Base-by-base conservation (phyloP, 2,113 vertebrate genomes). In the Pseudorhombus dupliciocellatus region DNA sequence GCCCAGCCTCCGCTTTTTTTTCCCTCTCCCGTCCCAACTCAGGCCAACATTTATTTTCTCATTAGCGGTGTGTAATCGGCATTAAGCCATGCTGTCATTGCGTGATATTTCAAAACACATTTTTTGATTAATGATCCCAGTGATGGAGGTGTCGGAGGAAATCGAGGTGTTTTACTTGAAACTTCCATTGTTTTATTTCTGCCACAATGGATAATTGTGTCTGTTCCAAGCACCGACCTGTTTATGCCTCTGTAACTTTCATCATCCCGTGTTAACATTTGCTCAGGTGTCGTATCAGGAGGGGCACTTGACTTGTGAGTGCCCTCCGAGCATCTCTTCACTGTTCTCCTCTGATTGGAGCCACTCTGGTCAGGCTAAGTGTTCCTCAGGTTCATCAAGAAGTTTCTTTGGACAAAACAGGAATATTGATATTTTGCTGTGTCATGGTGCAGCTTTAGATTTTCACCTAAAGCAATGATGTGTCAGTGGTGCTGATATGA, bases 41-140 rank as follows among this genome's bases (percentile, higher is more conserved):
- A 52, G 75, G 69, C 70, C 73, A 68, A 68, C 71, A 64, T 90
- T 91, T 85, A 87, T 86, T 87, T 84, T 84, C 85, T 84, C 80
- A 87, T 87, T 78, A 90, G 81, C 26, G 44, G 48, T 5, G 25
- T 71, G 71, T 86, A 80, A 87, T 89, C 76, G 6, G 30, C 30
- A 62, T 84, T 84, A 66, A 79, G 69, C 72, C 4, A 4, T 0
- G 22, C 64, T 71, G 85, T 89, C 86, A 59, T 57, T 22, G 28
- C 37, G 30, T 63, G 77, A 77, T 78, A 73, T 82, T 84, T 80
- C 56, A 59, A 77, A 81, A 79, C 59, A 25, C 16, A 77, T 57
- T 71, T 71, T 75, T 80, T 87, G 87, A 89, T 83, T 69, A 74
- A 90, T 84, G 72, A 83, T 51, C 11, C 60, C 40, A 4, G 50